These are phyloP conservation scores for Petrocephalus zakoni DNA, from an alignment of 2,113 vertebrate genomes.

Conservation along the genomic window DNA sequence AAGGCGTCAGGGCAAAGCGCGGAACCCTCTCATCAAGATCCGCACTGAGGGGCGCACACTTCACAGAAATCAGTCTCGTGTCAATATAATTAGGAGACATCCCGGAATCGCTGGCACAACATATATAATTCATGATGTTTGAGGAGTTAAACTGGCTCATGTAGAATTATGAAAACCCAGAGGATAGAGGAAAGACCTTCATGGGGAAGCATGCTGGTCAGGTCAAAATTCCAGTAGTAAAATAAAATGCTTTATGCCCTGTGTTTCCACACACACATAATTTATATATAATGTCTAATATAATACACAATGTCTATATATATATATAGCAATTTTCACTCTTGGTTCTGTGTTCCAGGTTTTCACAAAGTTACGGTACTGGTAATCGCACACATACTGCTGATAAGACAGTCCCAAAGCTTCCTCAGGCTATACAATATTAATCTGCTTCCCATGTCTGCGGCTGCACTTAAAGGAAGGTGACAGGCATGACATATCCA, in stretches of 20 bases:
- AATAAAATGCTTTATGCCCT: neutral
- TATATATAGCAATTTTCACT: neutral
- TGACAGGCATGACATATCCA: conserved; percentile 71
- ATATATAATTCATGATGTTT: conserved; percentile 20
- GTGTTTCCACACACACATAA: conserved; percentile 44
- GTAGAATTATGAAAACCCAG: conserved; percentile 5
- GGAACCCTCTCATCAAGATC: neutral
- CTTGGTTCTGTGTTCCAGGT: conserved; percentile 45
- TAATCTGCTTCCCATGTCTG: conserved; percentile 67
- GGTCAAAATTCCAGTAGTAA: neutral
- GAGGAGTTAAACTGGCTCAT: neutral
- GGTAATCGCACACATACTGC: conserved; percentile 59
- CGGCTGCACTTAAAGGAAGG: conserved; percentile 67
- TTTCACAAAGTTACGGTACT: conserved; percentile 52
- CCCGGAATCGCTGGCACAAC: neutral
- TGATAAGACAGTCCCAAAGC: conserved; percentile 58
- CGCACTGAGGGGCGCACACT: neutral
- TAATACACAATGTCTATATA: no score
- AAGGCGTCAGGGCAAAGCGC: neutral
- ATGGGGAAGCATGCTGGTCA: neutral
- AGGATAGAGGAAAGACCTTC: neutral
- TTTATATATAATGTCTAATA: conserved; percentile 32
- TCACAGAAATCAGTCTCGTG: conserved; percentile 11
- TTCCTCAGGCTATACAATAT: conserved; percentile 71
- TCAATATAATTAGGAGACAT: neutral